A percentile compares a stretch with the other conserved stretches of the same genome.
phyloP scores from a whole-genome alignment of 1,140 invertebrate genomes.

The Hetaerina americana region DNA sequence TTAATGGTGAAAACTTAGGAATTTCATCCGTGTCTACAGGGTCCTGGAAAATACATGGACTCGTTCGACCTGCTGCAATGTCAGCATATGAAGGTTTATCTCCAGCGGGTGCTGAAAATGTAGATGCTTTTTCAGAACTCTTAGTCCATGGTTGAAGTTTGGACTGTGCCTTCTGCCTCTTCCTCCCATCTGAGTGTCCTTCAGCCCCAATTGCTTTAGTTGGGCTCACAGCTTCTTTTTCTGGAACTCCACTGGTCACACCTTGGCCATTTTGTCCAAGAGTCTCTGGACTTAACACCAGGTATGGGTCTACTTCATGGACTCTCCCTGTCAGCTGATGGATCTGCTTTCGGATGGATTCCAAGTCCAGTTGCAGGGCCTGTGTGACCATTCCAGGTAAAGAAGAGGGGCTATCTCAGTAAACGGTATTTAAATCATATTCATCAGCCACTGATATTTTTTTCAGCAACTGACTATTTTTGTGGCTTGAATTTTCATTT shows the following conservation, averaged over 20 bases:
- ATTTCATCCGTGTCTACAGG: conserved; percentile 10
- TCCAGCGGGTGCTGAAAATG: neutral
- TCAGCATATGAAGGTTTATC: conserved; percentile 34
- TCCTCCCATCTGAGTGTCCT: conserved; percentile 13
- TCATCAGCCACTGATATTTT: conserved; percentile 8
- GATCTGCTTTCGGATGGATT: conserved; percentile 48
- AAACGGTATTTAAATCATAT: conserved; percentile 9
- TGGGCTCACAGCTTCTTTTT: conserved; percentile 10
- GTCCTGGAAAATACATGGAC: conserved; percentile 23
- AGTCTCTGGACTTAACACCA: conserved; percentile 12
- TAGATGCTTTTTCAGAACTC: neutral
- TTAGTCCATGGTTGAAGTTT: conserved; percentile 5
- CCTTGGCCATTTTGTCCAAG: neutral
- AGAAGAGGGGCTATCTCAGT: conserved; percentile 20
- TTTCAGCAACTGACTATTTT: conserved; percentile 6
- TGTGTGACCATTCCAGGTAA: conserved; percentile 38
- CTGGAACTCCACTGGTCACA: conserved; percentile 10
- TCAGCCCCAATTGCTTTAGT: conserved; percentile 13
- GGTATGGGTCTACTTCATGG: conserved; percentile 59
- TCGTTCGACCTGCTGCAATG: conserved; percentile 36
- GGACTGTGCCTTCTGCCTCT: conserved; percentile 8
- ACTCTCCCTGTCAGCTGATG: conserved; percentile 51
- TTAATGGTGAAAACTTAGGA: neutral
- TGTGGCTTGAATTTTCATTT: conserved; percentile 2
- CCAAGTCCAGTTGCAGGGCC: conserved; percentile 50